Conservation (phyloP, 2,888 invertebrate species). For the Panopea generosa region DNA sequence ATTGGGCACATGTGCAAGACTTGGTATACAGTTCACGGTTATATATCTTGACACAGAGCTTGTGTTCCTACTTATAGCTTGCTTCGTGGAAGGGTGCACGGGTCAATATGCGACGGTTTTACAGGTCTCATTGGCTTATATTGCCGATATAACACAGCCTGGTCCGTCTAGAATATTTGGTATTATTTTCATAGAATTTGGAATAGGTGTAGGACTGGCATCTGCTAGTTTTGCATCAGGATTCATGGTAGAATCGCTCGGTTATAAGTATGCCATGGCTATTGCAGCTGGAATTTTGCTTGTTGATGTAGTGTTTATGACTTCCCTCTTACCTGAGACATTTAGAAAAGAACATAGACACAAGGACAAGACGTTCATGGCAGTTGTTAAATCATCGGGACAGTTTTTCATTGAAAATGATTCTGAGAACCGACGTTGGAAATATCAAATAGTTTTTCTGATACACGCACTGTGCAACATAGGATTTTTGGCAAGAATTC, state of each 20-base stretch:
- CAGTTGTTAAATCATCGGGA: conserved; percentile 26
- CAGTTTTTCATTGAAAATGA: conserved; percentile 47
- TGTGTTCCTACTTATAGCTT: conserved; percentile 54
- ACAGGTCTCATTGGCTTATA: conserved; percentile 52
- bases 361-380: conserved; percentile 29
- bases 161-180: conserved; percentile 50
- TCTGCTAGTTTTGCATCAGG: conserved; percentile 45
- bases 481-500: conserved; percentile 33
- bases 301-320: conserved; percentile 25
- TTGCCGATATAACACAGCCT: conserved; percentile 61
- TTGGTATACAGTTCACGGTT: conserved; percentile 42
- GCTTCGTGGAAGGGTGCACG: conserved; percentile 63
- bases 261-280: conserved; percentile 37
- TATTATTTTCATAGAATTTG: conserved; percentile 52
- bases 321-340: conserved; percentile 49
- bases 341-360: conserved; percentile 37
- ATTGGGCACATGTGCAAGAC: conserved; percentile 56
- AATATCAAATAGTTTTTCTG: conserved; percentile 42
- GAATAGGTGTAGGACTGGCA: conserved; percentile 43
- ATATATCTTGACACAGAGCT: conserved; percentile 61
- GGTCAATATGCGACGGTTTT: conserved; percentile 48
- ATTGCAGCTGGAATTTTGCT: conserved; percentile 37
- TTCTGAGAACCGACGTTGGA: conserved; percentile 47
- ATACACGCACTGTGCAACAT: conserved; percentile 43
- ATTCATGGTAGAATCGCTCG: conserved; percentile 49